Conservation (phyloP, 2,888 invertebrate species). For the Pachliopta kotzebuea region DNA sequence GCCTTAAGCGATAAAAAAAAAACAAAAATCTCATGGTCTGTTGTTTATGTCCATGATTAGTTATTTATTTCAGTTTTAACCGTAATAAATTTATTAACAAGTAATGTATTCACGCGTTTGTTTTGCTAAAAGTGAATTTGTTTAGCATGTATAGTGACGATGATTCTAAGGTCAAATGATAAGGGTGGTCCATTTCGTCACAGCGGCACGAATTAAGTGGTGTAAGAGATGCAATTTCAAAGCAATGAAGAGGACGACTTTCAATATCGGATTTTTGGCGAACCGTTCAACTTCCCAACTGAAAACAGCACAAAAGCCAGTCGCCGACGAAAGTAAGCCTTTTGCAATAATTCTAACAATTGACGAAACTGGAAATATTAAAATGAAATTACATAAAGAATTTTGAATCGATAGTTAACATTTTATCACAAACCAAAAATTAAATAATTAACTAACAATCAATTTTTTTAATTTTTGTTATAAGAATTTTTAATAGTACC, state of each 20-base stretch:
- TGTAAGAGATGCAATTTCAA: conserved; percentile 77
- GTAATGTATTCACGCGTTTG: conserved; percentile 22
- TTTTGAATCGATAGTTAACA: too few relatives aligned
- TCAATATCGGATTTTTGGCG: conserved; percentile 78
- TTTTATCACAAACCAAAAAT: too few relatives aligned
- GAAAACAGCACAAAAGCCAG: conserved; percentile 47
- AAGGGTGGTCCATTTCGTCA: conserved; percentile 68
- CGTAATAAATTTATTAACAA: not conserved
- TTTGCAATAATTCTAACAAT: not conserved
- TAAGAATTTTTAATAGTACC: too few relatives aligned
- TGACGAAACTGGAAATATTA: too few relatives aligned
- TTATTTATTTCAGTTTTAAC: not conserved
- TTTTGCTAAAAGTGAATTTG: conserved; percentile 30
- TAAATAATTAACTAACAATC: too few relatives aligned
- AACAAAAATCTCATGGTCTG: conserved; percentile 22
- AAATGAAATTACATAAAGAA: too few relatives aligned
- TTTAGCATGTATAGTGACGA: conserved; percentile 54
- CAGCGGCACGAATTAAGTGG: conserved; percentile 54
- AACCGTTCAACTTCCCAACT: conserved; percentile 66
- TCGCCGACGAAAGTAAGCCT: conserved; percentile 68
- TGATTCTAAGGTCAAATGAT: conserved; percentile 64
- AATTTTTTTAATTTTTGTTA: too few relatives aligned
- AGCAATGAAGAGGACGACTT: conserved; percentile 75
- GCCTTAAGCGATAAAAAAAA: conserved; percentile 36
- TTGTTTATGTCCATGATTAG: conserved; percentile 36